phyloP scores from a whole-genome alignment of 1,140 invertebrate species.

The Conus betulinus region DNA sequence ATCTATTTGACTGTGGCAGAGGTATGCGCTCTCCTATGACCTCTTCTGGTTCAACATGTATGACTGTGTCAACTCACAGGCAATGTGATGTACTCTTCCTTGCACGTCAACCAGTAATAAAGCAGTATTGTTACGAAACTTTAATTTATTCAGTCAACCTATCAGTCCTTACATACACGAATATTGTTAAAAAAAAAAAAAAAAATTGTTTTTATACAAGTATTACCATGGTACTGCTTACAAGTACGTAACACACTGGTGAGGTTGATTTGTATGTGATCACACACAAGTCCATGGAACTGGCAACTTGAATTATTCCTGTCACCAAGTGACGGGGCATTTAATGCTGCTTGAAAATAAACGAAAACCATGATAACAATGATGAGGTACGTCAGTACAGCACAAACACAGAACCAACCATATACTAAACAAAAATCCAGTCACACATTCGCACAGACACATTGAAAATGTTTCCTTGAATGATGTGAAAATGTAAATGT shows the following conservation, averaged over 20 bases:
- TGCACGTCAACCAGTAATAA: no score
- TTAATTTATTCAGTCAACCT: no score
- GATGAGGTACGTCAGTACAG: conserved; percentile 13
- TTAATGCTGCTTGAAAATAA: conserved; percentile 6
- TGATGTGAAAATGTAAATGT: conserved; percentile 21
- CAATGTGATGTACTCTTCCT: no score
- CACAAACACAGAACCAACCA: conserved; percentile 12
- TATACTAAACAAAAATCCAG: not conserved
- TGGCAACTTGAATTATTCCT: not conserved
- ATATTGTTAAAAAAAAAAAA: not conserved
- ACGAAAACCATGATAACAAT: conserved; percentile 30
- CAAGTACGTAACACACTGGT: not conserved
- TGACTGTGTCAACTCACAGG: no score
- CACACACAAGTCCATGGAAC: not conserved
- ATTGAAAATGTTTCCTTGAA: not conserved
- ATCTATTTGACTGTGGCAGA: no score
- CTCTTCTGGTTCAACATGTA: no score
- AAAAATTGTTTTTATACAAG: no score
- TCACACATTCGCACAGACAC: not conserved
- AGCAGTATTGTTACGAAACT: no score
- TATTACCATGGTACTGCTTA: not conserved
- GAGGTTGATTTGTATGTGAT: not conserved
- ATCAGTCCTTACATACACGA: not conserved
- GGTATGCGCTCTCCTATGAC: no score
- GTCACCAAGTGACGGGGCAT: not conserved